These are phyloP conservation scores for Porites lutea DNA, from an alignment of 64 coral and sea anemone genomes.

Conservation along the genomic window DNA sequence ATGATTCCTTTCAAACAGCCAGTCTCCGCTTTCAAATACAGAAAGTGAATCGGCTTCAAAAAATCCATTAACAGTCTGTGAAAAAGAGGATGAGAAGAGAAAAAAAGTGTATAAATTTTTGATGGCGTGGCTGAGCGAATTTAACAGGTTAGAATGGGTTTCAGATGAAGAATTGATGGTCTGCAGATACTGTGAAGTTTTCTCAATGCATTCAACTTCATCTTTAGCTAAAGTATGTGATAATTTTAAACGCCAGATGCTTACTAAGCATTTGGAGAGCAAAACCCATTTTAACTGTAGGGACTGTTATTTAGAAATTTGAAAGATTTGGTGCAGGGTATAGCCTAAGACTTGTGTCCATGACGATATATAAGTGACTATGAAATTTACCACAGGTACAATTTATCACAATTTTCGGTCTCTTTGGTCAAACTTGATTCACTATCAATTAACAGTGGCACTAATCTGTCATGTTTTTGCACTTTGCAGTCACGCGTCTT, in stretches of 20 bases:
- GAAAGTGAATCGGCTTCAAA: background rate
- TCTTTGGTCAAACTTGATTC: background rate
- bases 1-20: background rate
- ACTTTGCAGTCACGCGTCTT: background rate
- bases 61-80: background rate
- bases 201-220: conserved; percentile 19
- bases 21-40: background rate
- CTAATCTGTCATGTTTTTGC: background rate
- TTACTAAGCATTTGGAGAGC: background rate
- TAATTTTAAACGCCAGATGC: background rate
- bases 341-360: too few relatives aligned
- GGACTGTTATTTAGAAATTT: too few relatives aligned
- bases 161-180: conserved; percentile 8
- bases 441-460: background rate
- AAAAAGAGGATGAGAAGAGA: background rate
- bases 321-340: too few relatives aligned
- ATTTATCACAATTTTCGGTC: conserved; percentile 39
- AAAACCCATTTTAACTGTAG: too few relatives aligned
- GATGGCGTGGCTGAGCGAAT: conserved; percentile 6
- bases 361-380: conserved; percentile 61
- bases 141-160: conserved; percentile 1
- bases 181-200: background rate
- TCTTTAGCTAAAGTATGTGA: background rate
- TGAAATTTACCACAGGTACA: conserved; percentile 46
- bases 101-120: background rate